phyloP scores from a whole-genome alignment of 2,888 invertebrate species.

The Aethes cnicana region DNA sequence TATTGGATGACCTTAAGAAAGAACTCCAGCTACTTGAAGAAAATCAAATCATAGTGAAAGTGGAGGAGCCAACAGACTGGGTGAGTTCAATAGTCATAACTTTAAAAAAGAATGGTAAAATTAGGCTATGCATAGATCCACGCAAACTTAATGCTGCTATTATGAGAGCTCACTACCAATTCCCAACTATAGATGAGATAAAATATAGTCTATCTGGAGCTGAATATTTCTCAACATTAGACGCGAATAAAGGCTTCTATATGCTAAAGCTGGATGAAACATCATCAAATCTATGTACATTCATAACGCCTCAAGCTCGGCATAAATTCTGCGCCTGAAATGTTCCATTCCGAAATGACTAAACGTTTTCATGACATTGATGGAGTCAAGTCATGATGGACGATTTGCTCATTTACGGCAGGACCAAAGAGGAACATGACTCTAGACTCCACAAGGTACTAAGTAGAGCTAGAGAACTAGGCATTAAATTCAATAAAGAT shows the following conservation, averaged over 20 bases:
- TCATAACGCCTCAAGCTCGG: slow-evolving; percentile 11
- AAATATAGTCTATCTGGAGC: not conserved
- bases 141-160: not conserved
- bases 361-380: slow-evolving; percentile 29
- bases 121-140: no score
- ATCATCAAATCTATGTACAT: not conserved
- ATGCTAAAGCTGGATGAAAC: not conserved
- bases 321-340: not conserved
- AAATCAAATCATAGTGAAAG: no score
- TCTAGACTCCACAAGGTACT: slow-evolving; percentile 17
- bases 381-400: slow-evolving; percentile 14
- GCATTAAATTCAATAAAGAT: slow-evolving; percentile 32
- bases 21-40: no score
- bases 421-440: slow-evolving; percentile 29
- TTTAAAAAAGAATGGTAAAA: not conserved
- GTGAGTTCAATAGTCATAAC: not conserved
- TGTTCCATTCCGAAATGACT: not conserved
- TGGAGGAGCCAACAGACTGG: no score
- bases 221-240: not conserved
- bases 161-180: not conserved
- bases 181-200: not conserved
- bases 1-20: no score
- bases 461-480: slow-evolving; percentile 28
- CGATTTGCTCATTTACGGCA: slow-evolving; percentile 31
- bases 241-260: not conserved